phyloP scores from a whole-genome alignment of 2,797 vertebrate species.

The Falco peregrinus region DNA sequence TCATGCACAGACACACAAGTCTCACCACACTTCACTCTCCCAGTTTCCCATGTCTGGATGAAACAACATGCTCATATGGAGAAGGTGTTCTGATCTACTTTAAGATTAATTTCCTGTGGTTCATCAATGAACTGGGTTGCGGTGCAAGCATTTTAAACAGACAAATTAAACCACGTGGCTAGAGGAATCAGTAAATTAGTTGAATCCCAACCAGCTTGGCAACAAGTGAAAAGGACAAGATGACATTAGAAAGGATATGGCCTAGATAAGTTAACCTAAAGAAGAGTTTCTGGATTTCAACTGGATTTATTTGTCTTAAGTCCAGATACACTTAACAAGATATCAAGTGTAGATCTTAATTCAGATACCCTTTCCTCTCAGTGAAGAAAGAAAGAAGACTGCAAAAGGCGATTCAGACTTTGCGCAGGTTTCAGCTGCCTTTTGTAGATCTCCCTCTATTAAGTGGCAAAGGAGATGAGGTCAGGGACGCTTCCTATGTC shows the following conservation, averaged over 20 bases:
- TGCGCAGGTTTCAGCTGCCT: background rate
- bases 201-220: background rate
- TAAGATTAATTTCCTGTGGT: background rate
- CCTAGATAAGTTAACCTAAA: background rate
- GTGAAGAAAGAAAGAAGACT: background rate
- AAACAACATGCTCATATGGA: background rate
- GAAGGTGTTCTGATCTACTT: background rate
- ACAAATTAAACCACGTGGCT: background rate
- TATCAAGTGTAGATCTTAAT: background rate
- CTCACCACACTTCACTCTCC: background rate
- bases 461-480: background rate
- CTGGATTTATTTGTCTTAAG: background rate
- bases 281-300: background rate
- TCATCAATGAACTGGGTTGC: background rate
- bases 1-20: background rate
- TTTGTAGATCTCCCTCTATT: background rate
- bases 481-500: background rate
- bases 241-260: background rate
- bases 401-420: background rate
- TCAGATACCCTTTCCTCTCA: background rate
- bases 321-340: too few relatives aligned
- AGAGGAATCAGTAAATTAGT: background rate
- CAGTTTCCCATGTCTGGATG: background rate
- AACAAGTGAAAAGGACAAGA: background rate
- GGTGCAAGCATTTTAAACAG: background rate